Percentiles rank a stretch among this genome's conserved stretches.
phyloP scores from a whole-genome alignment of 2,888 invertebrate genomes.

The Aproaerema taeniolella region DNA sequence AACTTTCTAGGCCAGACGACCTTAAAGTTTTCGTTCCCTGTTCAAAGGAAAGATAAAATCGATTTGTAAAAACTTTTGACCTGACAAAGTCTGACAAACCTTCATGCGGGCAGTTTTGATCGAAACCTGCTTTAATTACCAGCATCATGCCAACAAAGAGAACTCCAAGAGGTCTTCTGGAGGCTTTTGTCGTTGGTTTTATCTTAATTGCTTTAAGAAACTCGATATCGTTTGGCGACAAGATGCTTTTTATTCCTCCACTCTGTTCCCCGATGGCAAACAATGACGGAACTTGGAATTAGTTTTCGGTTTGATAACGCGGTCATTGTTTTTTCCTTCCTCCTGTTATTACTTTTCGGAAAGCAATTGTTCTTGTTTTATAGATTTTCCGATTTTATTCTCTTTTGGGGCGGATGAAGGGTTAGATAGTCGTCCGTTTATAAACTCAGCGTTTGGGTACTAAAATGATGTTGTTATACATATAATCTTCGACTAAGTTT shows the following conservation, averaged over 20 bases:
- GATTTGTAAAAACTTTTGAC: neutral
- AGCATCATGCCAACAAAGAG: conserved; percentile 44
- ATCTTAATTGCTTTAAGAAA: conserved; percentile 75
- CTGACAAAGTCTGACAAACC: neutral
- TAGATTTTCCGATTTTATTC: conserved; percentile 34
- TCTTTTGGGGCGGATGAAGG: too few relatives aligned
- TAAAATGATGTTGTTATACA: too few relatives aligned
- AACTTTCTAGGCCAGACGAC: too few relatives aligned
- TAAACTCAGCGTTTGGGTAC: too few relatives aligned
- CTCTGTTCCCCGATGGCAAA: conserved; percentile 52
- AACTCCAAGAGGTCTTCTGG: conserved; percentile 37
- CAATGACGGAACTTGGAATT: conserved; percentile 70
- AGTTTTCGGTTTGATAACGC: conserved; percentile 66
- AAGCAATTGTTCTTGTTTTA: conserved; percentile 43
- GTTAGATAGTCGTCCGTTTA: too few relatives aligned
- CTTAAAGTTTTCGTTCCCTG: too few relatives aligned
- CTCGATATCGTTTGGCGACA: conserved; percentile 71
- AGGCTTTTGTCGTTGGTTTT: conserved; percentile 65
- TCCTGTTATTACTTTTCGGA: conserved; percentile 47
- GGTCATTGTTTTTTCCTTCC: conserved; percentile 39
- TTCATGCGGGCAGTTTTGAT: conserved; percentile 45
- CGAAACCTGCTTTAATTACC: conserved; percentile 52
- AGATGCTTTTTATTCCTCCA: conserved; percentile 67
- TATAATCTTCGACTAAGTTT: too few relatives aligned
- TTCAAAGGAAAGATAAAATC: too few relatives aligned